Evolutionary conservation across 2,888 invertebrate genomes (phyloP), one percentile per base, ranked within the genome.

Genomic region (Torymus tubicola): DNA sequence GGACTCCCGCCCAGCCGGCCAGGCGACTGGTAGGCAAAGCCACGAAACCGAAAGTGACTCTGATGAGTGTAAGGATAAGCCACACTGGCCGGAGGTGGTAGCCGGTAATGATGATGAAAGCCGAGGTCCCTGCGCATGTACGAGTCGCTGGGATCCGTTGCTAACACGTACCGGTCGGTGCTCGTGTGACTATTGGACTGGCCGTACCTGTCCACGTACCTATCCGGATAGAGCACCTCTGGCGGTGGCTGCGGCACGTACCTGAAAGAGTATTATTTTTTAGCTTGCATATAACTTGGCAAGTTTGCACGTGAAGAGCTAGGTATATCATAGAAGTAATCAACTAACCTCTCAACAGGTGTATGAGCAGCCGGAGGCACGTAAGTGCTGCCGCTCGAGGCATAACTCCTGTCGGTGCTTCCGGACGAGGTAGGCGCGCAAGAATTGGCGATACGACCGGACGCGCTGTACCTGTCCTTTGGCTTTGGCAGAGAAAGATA

Each of bases 281-380:
- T n/a, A 31, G 31, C 31, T n/a, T n/a, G n/a, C n/a, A n/a, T n/a
- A n/a, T n/a, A n/a, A n/a, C n/a, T n/a, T n/a, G n/a, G n/a, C n/a
- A n/a, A n/a, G n/a, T n/a, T n/a, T 31, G 31, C 31, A 31, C 2
- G 24, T 31, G 8, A 2, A 8, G 2, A 3, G 4, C 31, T 31
- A 2, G 31, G 8, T 31, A 2, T 31, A 31, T 31, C 8, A 2
- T 3, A 1, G 31, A 31, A 31, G 31, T 31, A 8, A 3, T 31
- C 31, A 5, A 3, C 31, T 31, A 31, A 86, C 87, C 95, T 92
- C 91, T 95, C 95, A 85, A 95, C 95, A 53, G 95, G 95, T 86
- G 94, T 94, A 90, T 95, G 95, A 61, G 95, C 95, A 84, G 94
- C 94, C 21, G 95, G 95, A 10, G 95, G 95, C 84, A 95, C 93